Conservation (phyloP, 2,113 vertebrate species). For the Dipodomys spectabilis region DNA sequence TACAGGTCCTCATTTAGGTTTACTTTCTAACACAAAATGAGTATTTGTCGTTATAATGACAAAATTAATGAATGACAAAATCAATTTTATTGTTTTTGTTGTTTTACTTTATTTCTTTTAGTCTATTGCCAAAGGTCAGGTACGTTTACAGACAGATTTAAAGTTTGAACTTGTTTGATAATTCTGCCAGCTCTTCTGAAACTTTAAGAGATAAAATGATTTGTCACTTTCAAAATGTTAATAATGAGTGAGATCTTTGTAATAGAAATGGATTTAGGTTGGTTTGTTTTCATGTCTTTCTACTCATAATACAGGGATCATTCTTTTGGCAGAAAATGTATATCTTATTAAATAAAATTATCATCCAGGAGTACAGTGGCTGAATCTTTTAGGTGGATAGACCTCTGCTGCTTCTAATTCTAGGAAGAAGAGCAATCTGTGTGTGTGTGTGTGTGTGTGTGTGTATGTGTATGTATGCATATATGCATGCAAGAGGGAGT, state of each 20-base stretch:
- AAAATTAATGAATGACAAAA: neutral
- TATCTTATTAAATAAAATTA: constrained; percentile 21
- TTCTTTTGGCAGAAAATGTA: neutral
- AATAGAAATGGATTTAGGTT: neutral
- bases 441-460: neutral
- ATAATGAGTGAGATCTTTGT: constrained; percentile 16
- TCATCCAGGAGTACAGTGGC: neutral
- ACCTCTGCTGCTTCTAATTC: neutral
- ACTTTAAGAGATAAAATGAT: constrained; percentile 6
- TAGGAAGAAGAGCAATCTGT: neutral
- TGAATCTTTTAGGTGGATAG: neutral
- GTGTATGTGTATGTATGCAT: neutral
- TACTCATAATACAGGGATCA: neutral
- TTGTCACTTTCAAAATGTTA: constrained; percentile 29
- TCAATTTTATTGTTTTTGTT: constrained; percentile 9
- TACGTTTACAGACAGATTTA: constrained; percentile 10
- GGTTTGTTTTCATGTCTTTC: neutral
- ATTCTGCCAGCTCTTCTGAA: constrained; percentile 11
- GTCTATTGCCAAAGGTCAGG: neutral
- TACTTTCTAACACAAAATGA: constrained; percentile 7
- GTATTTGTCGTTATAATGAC: neutral
- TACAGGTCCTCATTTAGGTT: neutral
- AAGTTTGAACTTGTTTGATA: neutral
- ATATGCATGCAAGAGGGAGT: neutral
- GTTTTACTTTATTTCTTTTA: neutral